phyloP scores from a whole-genome alignment of 23 tunicate genomes.

The Trididemnum nubilum region DNA sequence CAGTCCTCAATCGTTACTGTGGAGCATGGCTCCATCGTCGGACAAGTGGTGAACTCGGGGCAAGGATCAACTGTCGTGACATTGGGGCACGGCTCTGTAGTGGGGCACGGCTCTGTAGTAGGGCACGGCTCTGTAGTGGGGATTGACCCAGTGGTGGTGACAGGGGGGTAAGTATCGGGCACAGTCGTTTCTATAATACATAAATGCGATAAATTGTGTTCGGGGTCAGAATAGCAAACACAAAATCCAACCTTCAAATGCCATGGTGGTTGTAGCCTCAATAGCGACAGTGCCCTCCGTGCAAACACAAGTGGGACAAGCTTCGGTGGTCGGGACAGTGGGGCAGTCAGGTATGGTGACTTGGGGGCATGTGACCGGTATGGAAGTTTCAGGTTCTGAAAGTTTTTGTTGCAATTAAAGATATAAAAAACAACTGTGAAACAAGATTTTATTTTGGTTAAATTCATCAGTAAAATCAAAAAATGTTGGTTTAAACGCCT shows the following conservation, averaged over 20 bases:
- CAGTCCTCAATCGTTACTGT: not conserved
- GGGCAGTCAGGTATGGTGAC: conserved; percentile 16
- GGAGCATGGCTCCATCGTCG: not conserved
- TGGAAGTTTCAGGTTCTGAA: not conserved
- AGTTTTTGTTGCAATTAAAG: too few species aligned
- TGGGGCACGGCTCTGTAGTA: conserved; percentile 3
- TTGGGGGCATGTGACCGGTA: not conserved
- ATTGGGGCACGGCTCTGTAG: not conserved
- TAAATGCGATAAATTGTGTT: too few species aligned
- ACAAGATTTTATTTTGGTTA: not conserved
- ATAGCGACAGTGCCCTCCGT: not conserved
- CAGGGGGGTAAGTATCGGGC: too few species aligned
- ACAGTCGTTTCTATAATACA: too few species aligned
- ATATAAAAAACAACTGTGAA: not conserved
- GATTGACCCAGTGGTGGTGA: too few species aligned
- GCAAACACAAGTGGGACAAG: conserved; percentile 3
- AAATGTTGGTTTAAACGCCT: too few species aligned
- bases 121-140: too few species aligned
- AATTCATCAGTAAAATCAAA: too few species aligned
- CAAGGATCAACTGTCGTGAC: too few species aligned
- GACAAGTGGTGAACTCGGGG: not conserved
- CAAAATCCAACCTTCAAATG: too few species aligned
- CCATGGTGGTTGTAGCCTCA: too few species aligned
- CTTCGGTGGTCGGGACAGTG: not conserved
- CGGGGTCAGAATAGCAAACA: too few species aligned